A percentile compares a stretch with the other conserved stretches of the same genome.
Evolutionary conservation across 2,797 vertebrate genomes (phyloP).

Genomic region (Sardinella longiceps): DNA sequence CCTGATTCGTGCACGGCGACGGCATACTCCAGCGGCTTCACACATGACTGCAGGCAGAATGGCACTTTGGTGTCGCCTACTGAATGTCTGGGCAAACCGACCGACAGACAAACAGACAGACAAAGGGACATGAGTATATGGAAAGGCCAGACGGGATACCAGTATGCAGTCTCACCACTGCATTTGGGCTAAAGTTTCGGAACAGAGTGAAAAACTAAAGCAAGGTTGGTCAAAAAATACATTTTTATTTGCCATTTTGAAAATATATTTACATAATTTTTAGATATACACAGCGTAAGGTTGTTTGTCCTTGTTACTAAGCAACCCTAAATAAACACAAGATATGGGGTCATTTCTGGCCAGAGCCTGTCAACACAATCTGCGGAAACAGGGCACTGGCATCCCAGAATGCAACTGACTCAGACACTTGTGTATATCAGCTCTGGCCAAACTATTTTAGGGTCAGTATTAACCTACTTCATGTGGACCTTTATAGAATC

Average conservation of each 20-base stretch:
- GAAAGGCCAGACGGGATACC: neutral
- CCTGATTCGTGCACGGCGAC: conserved; percentile 81
- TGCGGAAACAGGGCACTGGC: neutral
- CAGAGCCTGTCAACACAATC: too few relatives aligned
- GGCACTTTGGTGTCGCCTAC: conserved; percentile 86
- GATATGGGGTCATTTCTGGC: too few relatives aligned
- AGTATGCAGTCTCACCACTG: too few relatives aligned
- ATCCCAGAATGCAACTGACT: neutral
- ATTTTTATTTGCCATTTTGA: too few relatives aligned
- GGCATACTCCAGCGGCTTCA: conserved; percentile 88
- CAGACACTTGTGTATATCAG: neutral
- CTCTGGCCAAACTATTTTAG: neutral
- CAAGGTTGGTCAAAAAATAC: too few relatives aligned
- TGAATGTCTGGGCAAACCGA: conserved; percentile 80
- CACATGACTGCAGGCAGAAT: conserved; percentile 89
- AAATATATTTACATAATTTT: too few relatives aligned
- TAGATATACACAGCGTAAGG: too few relatives aligned
- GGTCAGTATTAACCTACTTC: neutral
- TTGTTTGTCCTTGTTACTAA: too few relatives aligned
- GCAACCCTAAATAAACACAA: too few relatives aligned
- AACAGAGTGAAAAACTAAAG: too few relatives aligned
- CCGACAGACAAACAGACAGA: neutral
- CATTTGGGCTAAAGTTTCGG: too few relatives aligned
- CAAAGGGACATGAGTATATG: neutral
- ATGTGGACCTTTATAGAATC: neutral